These are phyloP conservation scores for Aelia acuminata DNA, from an alignment of 2,888 invertebrate species.

Conservation along the genomic window DNA sequence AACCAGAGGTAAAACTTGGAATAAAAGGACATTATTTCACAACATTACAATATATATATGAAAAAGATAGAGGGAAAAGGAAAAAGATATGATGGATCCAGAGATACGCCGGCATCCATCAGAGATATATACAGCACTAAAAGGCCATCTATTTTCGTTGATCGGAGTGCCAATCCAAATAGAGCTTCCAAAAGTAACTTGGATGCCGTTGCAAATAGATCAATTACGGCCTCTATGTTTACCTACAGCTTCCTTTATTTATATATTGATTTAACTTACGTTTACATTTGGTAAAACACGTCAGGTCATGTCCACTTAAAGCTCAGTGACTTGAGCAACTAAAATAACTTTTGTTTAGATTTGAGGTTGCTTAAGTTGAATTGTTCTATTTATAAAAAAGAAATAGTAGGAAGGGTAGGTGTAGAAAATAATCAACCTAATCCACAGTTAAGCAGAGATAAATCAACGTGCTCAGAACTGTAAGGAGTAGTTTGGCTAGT, in stretches of 20 bases:
- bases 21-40: background rate
- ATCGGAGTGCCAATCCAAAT: conserved; percentile 56
- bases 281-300: background rate
- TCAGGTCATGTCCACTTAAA: background rate
- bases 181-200: conserved; percentile 49
- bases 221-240: background rate
- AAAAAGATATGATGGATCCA: background rate
- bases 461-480: no score
- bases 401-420: no score
- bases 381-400: no score
- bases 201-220: conserved; percentile 23
- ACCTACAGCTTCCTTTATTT: background rate
- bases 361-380: background rate
- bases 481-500: no score
- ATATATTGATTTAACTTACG: background rate
- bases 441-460: no score
- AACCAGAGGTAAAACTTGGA: background rate
- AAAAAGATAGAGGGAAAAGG: background rate
- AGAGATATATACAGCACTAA: background rate
- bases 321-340: background rate
- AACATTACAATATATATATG: no score
- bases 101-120: background rate
- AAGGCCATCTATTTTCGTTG: conserved; percentile 39
- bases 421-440: no score
- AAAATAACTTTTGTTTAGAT: background rate